Conservation (phyloP, 2,797 vertebrate genomes). For the Masticophis lateralis region DNA sequence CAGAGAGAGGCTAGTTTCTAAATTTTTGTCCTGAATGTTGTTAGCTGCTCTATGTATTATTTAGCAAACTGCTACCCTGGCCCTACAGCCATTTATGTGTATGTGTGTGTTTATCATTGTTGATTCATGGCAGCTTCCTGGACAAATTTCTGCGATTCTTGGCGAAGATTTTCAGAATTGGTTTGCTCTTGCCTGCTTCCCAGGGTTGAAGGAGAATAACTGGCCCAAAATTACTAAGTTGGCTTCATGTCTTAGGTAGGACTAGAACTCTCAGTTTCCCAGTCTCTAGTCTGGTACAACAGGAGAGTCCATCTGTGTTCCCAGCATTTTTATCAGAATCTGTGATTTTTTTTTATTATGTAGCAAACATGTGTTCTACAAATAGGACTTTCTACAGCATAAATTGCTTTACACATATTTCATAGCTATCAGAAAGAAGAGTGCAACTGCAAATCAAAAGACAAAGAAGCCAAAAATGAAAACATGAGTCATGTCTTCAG, state of each 20-base stretch:
- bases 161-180: background rate
- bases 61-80: background rate
- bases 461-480: background rate
- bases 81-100: background rate
- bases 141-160: background rate
- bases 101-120: background rate
- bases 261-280: background rate
- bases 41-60: background rate
- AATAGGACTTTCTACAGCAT: background rate
- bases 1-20: background rate
- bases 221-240: background rate
- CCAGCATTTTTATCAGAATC: background rate
- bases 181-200: background rate
- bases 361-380: background rate
- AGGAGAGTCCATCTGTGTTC: background rate
- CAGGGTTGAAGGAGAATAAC: background rate
- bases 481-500: background rate
- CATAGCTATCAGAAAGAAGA: background rate
- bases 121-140: background rate
- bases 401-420: background rate
- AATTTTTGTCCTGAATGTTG: background rate
- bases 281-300: too few species aligned
- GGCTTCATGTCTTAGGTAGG: background rate
- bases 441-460: background rate
- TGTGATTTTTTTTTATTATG: background rate